phyloP scores from a whole-genome alignment of 2,797 vertebrate genomes.

The Mionectes olivaceus region DNA sequence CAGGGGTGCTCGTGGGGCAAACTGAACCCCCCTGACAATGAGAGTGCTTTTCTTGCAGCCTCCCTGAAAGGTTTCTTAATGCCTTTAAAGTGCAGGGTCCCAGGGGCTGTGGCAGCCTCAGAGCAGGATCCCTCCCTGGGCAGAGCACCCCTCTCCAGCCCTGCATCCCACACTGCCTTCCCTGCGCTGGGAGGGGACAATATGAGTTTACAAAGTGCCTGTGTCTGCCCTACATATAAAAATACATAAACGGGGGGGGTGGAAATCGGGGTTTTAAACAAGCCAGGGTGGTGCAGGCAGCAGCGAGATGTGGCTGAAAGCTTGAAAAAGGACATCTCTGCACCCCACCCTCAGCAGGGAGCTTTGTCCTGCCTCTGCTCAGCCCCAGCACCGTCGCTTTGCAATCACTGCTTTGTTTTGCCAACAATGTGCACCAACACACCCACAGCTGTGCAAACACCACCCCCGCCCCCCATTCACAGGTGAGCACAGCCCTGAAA shows the following conservation, averaged over 20 bases:
- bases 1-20: neutral
- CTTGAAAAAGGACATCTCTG: neutral
- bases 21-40: neutral
- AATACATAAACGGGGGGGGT: accelerated
- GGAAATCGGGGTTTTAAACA: neutral
- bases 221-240: accelerated
- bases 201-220: neutral
- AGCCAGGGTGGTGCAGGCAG: neutral
- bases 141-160: neutral
- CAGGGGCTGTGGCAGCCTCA: accelerated
- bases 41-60: accelerated
- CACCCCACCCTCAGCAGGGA: neutral
- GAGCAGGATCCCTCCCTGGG: neutral
- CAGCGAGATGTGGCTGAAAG: neutral
- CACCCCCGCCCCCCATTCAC: accelerated
- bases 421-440: neutral
- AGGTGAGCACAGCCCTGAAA: neutral
- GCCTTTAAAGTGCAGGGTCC: neutral
- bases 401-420: neutral
- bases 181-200: neutral
- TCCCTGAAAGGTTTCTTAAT: neutral
- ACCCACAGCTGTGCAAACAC: accelerated
- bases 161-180: neutral
- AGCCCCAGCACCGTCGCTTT: accelerated
- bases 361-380: neutral